Evolutionary conservation across 2,113 vertebrate genomes (phyloP).

Genomic region (Sebastes schlegelii): DNA sequence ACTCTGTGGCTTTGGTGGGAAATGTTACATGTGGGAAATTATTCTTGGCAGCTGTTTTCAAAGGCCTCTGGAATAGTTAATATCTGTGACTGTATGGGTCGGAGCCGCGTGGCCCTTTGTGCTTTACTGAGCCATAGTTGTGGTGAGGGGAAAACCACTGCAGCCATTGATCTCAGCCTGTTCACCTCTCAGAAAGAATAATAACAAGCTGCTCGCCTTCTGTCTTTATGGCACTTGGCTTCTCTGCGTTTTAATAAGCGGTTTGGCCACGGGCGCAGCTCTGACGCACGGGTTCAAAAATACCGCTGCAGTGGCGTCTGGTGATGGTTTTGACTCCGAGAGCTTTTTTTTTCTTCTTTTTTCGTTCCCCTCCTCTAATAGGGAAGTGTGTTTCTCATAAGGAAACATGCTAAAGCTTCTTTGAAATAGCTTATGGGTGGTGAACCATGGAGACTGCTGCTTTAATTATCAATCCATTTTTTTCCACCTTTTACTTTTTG

Average conservation of each 20-base stretch:
- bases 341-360: conserved; percentile 20
- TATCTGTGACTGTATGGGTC: conserved; percentile 76
- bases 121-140: conserved; percentile 80
- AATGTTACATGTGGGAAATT: conserved; percentile 86
- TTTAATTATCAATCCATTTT: conserved; percentile 57
- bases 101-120: conserved; percentile 69
- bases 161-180: conserved; percentile 84
- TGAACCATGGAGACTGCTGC: conserved; percentile 58
- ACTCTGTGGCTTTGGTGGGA: conserved; percentile 81
- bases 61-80: conserved; percentile 77
- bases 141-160: conserved; percentile 75
- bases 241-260: conserved; percentile 82
- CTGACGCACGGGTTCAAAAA: conserved; percentile 80
- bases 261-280: conserved; percentile 76
- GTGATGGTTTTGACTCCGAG: conserved; percentile 75
- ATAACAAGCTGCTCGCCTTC: conserved; percentile 83
- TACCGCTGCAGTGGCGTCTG: conserved; percentile 80
- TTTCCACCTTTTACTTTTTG: conserved; percentile 25
- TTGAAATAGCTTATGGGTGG: conserved; percentile 65
- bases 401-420: conserved; percentile 71
- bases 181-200: conserved; percentile 86
- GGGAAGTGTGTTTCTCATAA: conserved; percentile 81
- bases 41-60: conserved; percentile 85
- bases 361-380: conserved; percentile 49
- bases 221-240: conserved; percentile 85